phyloP scores from a whole-genome alignment of 2,113 vertebrate genomes.

The Panurus biarmicus region DNA sequence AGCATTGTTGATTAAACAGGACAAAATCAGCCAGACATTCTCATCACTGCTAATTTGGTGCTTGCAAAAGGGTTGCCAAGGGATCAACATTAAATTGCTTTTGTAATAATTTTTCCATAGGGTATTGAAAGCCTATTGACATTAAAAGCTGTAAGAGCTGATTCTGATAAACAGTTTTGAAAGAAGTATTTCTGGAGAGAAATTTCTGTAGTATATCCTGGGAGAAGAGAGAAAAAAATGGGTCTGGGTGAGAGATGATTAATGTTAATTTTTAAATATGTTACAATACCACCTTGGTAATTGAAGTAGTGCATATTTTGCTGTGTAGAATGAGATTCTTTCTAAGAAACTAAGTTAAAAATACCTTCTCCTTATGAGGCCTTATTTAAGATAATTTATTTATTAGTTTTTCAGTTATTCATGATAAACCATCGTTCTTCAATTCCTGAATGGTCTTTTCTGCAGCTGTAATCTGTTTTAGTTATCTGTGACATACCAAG shows the following conservation, averaged over 20 bases:
- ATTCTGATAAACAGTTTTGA: background rate
- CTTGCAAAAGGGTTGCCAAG: background rate
- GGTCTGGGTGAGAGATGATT: background rate
- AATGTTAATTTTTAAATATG: background rate
- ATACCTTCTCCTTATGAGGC: background rate
- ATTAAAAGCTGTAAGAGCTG: background rate
- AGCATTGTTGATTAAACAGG: background rate
- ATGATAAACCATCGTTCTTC: background rate
- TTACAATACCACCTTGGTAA: background rate
- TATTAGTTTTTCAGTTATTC: background rate
- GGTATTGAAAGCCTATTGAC: background rate
- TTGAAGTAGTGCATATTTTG: background rate
- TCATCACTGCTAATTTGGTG: background rate
- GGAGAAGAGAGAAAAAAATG: background rate
- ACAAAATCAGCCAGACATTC: background rate
- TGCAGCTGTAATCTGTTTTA: constrained; percentile 5
- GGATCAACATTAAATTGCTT: background rate
- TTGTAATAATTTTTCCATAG: background rate
- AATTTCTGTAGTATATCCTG: background rate
- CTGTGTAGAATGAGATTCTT: background rate
- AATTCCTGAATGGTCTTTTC: background rate
- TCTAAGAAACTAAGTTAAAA: background rate
- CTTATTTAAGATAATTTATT: background rate
- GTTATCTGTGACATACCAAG: background rate
- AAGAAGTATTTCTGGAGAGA: background rate